Evolutionary conservation across 2,113 vertebrate species (phyloP), one percentile per base, ranked within the genome.

Genomic region (Callorhinus ursinus): DNA sequence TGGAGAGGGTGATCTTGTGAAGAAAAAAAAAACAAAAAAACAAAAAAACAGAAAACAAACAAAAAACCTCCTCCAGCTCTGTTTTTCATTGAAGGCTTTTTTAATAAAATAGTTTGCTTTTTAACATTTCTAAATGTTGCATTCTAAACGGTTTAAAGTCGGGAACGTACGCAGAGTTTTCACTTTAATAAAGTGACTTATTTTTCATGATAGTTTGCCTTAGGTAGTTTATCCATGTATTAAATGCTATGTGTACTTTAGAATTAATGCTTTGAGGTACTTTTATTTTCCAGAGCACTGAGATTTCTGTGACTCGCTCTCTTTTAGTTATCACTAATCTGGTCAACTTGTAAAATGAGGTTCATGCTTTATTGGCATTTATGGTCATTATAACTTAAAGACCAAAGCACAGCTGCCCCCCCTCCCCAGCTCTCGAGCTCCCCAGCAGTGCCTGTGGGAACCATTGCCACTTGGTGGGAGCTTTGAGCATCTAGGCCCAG

Each of bases 301-400:
- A 77, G 55, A 61, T 96, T 90, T 93, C 55, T 90, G 28, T 96
- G 61, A 31, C 49, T 95, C 46, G 21, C 51, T 51, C 13, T 91
- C 46, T 77, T 33, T 69, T 33, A 39, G 12, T 79, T 28, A 24
- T 84, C 26, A 69, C 49, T 63, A 22, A 92, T 65, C 46, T 67
- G 59, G 31, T 42, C 69, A 84, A n/a, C 31, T 92, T 33, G 1
- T 96, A 83, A 97, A 95, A 69, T 33, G 76, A 83, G 36, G 88
- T 16, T 82, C 33, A 7, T 31, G 16, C 57, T 61, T 90, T 79
- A 14, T 79, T 87, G 80, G 24, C 36, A 11, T 90, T 90, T 22
- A 36, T 89, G 67, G 33, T 55, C 36, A 1, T 57, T 63, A 0
- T 39, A 46, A 72, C 28, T 71, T 57, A 79, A 79, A 91, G 39